Evolutionary conservation across 2,113 vertebrate species (phyloP), one percentile per base, ranked within the genome.

Genomic region (Lycaon pictus): DNA sequence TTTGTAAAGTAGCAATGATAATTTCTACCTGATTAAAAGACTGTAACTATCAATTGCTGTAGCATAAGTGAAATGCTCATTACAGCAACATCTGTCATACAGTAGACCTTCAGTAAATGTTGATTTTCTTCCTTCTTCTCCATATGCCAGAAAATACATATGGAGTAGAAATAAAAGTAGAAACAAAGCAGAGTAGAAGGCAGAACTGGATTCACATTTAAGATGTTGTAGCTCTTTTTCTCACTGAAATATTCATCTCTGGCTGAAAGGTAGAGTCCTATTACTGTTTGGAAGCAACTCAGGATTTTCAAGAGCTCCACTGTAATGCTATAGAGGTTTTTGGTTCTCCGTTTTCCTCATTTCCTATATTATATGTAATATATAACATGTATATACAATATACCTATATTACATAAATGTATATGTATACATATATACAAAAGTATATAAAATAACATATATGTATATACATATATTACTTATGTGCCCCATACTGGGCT

Each of bases 141-240:
- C 35, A 29, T n/a, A 74, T 74, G 37, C 35, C 35, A 86, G 77
- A 90, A 96, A 91, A 72, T 11, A 90, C 32, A 74, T 16, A 77
- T 35, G 51, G 69, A 93, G 7, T 80, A 63, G 29, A 95, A 96
- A 87, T 86, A 76, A 89, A 93, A 69, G 25, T 74, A 63, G 80
- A 56, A 74, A 94, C 32, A 96, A 95, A 80, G 8, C 13, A 96
- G 13, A 80, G 37, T n/a, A 65, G 55, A 55, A 77, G 27, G 7
- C 7, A 77, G 23, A 83, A 69, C 1, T 69, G 82, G 15, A 43
- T 94, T 91, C 65, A 80, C 25, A 90, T 93, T 93, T 90, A 97
- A 85, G 32, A 60, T 85, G 67, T 2, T 72, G 6, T 4, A 48
- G 48, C 2, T 79, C 7, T 90, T 95, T 80, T 86, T 65, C 35